phyloP scores from a whole-genome alignment of 2,888 invertebrate genomes.

The Caenorhabditis auriculariae region DNA sequence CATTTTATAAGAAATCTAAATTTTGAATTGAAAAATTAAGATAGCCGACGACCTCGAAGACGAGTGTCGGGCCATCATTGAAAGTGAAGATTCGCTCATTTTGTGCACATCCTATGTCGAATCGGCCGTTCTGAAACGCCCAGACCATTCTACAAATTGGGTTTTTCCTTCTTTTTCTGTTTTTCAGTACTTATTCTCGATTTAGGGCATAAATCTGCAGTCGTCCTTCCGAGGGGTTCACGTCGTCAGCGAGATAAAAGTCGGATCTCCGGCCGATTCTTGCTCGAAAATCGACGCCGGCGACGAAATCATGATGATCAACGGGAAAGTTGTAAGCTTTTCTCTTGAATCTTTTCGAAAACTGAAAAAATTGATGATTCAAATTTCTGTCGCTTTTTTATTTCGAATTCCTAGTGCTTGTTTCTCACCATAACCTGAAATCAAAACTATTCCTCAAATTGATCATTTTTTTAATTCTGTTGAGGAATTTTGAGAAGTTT shows the following conservation, averaged over 20 bases:
- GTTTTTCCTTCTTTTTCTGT: conserved; percentile 20
- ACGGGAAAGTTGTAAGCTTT: conserved; percentile 68
- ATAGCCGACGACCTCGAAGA: conserved; percentile 73
- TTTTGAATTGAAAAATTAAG: conserved; percentile 66
- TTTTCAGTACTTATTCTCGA: conserved; percentile 1
- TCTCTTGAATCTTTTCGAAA: conserved; percentile 65
- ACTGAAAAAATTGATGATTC: conserved; percentile 3
- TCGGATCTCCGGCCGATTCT: conserved; percentile 87
- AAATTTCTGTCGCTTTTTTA: conserved; percentile 5
- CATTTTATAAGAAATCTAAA: too few species aligned
- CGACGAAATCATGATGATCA: conserved; percentile 91
- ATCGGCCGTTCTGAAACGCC: conserved; percentile 75
- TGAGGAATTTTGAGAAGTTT: too few species aligned
- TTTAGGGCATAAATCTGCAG: conserved; percentile 81
- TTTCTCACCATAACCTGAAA: too few species aligned
- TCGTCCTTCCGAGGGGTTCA: conserved; percentile 78
- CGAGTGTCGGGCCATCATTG: conserved; percentile 80
- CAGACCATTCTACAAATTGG: conserved; percentile 27
- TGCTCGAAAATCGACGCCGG: conserved; percentile 90
- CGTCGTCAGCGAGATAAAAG: conserved; percentile 83
- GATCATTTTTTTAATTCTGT: too few species aligned
- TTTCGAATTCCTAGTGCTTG: too few species aligned
- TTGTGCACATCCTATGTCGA: conserved; percentile 88
- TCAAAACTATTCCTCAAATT: too few species aligned
- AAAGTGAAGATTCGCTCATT: conserved; percentile 84